A percentile compares a stretch with the other conserved stretches of the same genome.
Conservation (phyloP, 2,797 vertebrate genomes). For the Chiroxiphia lanceolata region DNA sequence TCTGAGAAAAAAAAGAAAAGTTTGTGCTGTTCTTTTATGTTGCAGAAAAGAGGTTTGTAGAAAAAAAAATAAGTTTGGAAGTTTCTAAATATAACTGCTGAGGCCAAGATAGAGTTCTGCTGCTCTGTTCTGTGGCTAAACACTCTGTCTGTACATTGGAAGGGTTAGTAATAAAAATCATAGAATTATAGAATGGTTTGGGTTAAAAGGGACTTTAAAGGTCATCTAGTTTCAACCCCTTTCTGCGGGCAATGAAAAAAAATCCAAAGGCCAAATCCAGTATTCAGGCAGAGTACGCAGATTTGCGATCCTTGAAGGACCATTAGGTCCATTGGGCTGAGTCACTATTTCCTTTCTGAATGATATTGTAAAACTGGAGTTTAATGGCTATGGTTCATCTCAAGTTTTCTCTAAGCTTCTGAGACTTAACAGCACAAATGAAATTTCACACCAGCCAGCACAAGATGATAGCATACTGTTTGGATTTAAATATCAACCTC, state of each 20-base stretch:
- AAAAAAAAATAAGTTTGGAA: neutral
- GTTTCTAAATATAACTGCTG: neutral
- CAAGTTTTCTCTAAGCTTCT: conserved; percentile 39
- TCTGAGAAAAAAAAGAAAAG: neutral
- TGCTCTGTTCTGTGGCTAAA: neutral
- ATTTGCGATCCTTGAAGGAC: neutral
- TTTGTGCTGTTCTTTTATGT: neutral
- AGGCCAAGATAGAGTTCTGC: neutral
- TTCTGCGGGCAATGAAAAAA: neutral
- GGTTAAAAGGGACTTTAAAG: neutral
- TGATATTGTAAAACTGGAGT: conserved; percentile 18
- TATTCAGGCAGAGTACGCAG: neutral
- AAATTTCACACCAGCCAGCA: conserved; percentile 58
- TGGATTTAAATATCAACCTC: conserved; percentile 49
- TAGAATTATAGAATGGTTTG: neutral
- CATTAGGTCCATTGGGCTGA: neutral
- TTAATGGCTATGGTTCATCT: conserved; percentile 48
- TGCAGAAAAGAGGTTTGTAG: neutral
- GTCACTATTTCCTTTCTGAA: neutral
- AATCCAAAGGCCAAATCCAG: neutral
- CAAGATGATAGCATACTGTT: conserved; percentile 54
- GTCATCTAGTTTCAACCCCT: neutral
- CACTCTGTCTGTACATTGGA: neutral
- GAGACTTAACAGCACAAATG: conserved; percentile 58
- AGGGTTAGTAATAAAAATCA: neutral